phyloP scores from a whole-genome alignment of 2,113 vertebrate species.

The Heptranchias perlo region DNA sequence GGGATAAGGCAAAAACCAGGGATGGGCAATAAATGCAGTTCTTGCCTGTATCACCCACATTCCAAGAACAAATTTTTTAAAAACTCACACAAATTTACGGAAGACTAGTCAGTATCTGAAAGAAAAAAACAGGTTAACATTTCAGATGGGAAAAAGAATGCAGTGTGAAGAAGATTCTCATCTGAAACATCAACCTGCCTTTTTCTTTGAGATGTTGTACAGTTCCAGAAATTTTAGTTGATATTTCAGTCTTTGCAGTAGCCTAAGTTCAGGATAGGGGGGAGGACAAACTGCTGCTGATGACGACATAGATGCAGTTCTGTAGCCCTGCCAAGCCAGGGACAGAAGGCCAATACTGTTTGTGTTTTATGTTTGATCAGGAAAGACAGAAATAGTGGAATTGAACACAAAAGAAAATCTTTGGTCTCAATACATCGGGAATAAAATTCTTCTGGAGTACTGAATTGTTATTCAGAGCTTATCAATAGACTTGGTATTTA shows the following conservation, averaged over 20 bases:
- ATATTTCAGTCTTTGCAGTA: neutral
- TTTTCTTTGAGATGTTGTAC: neutral
- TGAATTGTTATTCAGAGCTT: neutral
- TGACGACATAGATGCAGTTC: neutral
- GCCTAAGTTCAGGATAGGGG: neutral
- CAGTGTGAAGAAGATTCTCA: neutral
- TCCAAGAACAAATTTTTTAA: too few species aligned
- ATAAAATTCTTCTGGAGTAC: neutral
- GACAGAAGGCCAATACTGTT: neutral
- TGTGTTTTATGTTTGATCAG: neutral
- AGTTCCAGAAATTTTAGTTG: neutral
- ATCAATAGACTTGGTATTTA: neutral
- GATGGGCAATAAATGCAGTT: too few species aligned
- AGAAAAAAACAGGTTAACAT: neutral
- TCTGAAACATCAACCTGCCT: neutral
- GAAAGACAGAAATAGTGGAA: neutral
- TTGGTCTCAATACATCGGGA: neutral
- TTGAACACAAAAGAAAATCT: neutral
- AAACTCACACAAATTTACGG: too few species aligned
- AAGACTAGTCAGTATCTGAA: neutral
- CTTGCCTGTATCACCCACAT: too few species aligned
- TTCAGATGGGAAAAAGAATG: neutral
- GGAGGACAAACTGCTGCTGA: neutral
- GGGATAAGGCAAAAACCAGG: too few species aligned
- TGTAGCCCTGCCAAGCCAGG: neutral